Conservation (phyloP, 2,888 invertebrate species). For the Luperina nickerlii region DNA sequence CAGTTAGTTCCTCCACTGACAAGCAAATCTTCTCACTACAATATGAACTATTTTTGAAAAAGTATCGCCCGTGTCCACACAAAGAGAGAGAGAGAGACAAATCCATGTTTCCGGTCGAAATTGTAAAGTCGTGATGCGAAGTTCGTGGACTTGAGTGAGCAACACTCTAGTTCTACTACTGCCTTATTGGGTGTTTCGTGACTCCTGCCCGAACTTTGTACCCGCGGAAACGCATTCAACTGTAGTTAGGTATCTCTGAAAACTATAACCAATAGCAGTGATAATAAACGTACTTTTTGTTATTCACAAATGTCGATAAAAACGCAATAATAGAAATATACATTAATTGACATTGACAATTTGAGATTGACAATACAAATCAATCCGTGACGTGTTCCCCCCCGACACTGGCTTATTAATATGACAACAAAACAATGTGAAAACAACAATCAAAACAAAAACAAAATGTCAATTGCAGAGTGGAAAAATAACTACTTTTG, state of each 20-base stretch:
- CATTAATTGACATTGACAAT: no score
- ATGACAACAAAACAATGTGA: no score
- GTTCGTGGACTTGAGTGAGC: not conserved
- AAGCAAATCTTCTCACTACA: not conserved
- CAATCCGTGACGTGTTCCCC: no score
- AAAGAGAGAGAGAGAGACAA: not conserved
- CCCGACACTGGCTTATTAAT: no score
- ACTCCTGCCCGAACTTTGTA: constrained; percentile 3
- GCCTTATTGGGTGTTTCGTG: not conserved
- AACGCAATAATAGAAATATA: no score
- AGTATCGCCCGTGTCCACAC: not conserved
- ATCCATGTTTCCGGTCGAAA: no score
- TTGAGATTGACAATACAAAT: no score
- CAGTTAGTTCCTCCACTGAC: not conserved
- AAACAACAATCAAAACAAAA: no score
- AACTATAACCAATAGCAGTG: constrained; percentile 27
- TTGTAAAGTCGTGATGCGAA: not conserved
- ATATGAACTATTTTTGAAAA: no score
- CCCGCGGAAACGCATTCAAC: not conserved
- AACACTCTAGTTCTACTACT: not conserved
- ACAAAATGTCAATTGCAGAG: no score
- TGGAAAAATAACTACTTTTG: no score
- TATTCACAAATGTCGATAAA: constrained; percentile 10
- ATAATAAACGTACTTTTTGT: constrained; percentile 29
- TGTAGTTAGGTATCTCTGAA: not conserved